Percentiles rank a stretch among this genome's conserved stretches.
phyloP scores from a whole-genome alignment of 1,140 invertebrate genomes.

The Ceratina japonica region DNA sequence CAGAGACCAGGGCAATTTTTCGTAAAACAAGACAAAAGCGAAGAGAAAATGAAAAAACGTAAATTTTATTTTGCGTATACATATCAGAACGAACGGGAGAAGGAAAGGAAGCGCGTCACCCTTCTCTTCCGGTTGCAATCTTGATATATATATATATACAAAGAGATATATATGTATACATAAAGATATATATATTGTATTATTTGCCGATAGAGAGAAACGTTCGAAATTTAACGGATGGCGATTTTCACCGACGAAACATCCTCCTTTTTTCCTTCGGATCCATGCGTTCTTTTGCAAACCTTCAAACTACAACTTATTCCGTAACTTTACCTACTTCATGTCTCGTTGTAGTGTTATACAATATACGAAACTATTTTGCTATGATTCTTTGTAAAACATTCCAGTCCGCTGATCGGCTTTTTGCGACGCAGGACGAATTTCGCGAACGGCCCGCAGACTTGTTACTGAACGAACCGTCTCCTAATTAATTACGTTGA shows the following conservation, averaged over 20 bases:
- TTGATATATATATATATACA: constrained; percentile 37
- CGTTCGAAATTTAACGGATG: constrained; percentile 27
- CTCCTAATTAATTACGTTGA: too few relatives aligned
- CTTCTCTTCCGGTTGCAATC: constrained; percentile 22
- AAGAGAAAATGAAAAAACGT: constrained; percentile 23
- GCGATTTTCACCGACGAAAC: constrained; percentile 25
- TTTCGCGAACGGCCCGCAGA: constrained; percentile 25
- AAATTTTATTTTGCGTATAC: constrained; percentile 38
- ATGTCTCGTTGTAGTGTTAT: constrained; percentile 43
- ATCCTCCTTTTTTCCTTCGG: constrained; percentile 30
- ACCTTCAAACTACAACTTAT: constrained; percentile 37
- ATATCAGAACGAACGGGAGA: constrained; percentile 29
- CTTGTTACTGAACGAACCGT: constrained; percentile 15
- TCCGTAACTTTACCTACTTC: constrained; percentile 43
- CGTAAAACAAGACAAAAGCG: background rate
- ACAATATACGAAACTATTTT: constrained; percentile 51
- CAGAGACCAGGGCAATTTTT: constrained; percentile 6
- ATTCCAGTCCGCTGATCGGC: constrained; percentile 58
- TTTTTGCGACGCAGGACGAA: constrained; percentile 68
- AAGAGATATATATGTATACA: constrained; percentile 50
- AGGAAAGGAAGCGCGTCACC: background rate
- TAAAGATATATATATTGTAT: constrained; percentile 31
- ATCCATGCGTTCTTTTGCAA: constrained; percentile 37
- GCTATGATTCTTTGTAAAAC: constrained; percentile 53
- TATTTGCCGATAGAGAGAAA: constrained; percentile 35